phyloP scores from a whole-genome alignment of 2,113 vertebrate genomes.

The Brachyistius frenatus region DNA sequence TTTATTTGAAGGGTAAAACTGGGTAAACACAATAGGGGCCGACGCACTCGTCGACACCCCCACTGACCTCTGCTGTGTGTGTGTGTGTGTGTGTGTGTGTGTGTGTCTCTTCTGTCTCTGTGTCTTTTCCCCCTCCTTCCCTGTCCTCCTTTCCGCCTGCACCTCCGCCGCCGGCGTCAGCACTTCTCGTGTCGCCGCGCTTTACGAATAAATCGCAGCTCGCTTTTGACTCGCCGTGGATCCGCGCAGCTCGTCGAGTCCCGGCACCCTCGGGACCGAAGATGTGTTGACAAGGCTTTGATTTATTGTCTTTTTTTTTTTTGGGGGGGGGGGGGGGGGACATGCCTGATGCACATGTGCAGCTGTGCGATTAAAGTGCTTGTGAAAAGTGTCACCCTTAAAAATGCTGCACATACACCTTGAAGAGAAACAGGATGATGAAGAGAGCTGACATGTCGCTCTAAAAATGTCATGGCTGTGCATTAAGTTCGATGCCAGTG shows the following conservation, averaged over 20 bases:
- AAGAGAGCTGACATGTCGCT: neutral
- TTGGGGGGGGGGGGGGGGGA: neutral
- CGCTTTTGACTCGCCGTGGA: slow-evolving; percentile 37
- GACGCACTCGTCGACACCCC: too few relatives aligned
- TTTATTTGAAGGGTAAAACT: slow-evolving; percentile 52
- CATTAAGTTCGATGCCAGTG: too few relatives aligned
- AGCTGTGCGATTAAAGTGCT: neutral
- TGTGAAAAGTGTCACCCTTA: neutral
- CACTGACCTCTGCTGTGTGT: too few relatives aligned
- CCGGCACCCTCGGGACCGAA: slow-evolving; percentile 1
- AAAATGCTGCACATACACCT: neutral
- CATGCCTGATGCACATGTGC: slow-evolving; percentile 12
- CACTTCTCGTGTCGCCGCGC: slow-evolving; percentile 36
- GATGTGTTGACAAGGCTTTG: slow-evolving; percentile 30
- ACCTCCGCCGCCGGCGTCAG: slow-evolving; percentile 42
- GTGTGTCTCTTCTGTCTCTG: neutral
- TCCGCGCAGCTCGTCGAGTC: neutral
- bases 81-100: too few relatives aligned
- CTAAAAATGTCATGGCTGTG: too few relatives aligned
- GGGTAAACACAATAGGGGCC: slow-evolving; percentile 43
- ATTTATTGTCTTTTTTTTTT: neutral
- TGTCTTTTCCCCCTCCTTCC: neutral
- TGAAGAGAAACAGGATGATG: neutral
- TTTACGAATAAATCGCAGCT: slow-evolving; percentile 59
- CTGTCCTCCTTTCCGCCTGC: slow-evolving; percentile 1